Conservation (phyloP, 2,888 invertebrate genomes). For the Athalia rosae region DNA sequence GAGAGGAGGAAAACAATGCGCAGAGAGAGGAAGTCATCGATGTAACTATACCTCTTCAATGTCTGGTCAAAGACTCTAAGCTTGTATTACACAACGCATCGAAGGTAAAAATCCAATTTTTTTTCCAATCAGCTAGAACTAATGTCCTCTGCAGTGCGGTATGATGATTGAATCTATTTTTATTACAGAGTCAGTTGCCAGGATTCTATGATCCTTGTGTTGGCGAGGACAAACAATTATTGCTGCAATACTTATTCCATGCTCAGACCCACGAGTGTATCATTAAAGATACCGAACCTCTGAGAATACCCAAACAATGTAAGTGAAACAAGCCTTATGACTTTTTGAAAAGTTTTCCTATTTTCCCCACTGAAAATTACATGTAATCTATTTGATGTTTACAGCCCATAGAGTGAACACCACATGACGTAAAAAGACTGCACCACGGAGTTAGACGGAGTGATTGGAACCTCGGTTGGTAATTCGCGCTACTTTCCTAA, state of each 20-base stretch:
- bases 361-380: constrained; percentile 13
- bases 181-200: constrained; percentile 90
- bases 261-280: constrained; percentile 86
- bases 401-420: constrained; percentile 73
- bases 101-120: constrained; percentile 79
- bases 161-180: constrained; percentile 50
- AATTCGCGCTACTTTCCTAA: constrained; percentile 30
- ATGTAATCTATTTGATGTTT: constrained; percentile 56
- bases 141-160: background rate
- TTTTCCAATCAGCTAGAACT: constrained; percentile 8
- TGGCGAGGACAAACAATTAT: constrained; percentile 92
- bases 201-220: constrained; percentile 98
- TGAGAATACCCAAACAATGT: constrained; percentile 87
- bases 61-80: constrained; percentile 93
- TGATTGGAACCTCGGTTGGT: constrained; percentile 44
- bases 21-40: constrained; percentile 82
- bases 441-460: constrained; percentile 49
- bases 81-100: constrained; percentile 88
- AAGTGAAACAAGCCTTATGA: constrained; percentile 64
- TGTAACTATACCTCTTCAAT: constrained; percentile 96
- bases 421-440: constrained; percentile 67
- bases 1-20: constrained; percentile 60
- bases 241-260: constrained; percentile 90
- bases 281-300: constrained; percentile 85
- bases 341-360: background rate